Evolutionary conservation across 2,797 vertebrate genomes (phyloP).

Genomic region (Morelia viridis): DNA sequence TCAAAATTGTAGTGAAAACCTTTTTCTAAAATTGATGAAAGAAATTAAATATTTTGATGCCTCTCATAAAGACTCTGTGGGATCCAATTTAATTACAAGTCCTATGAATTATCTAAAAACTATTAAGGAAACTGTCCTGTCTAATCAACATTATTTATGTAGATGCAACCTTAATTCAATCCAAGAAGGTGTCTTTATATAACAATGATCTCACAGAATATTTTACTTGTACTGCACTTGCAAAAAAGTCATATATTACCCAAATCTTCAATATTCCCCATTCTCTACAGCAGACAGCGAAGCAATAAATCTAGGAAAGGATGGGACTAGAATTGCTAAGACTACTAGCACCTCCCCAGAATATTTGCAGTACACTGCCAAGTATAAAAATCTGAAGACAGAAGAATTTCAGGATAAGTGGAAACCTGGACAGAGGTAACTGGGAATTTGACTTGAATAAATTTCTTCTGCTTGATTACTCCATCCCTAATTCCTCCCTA

Average conservation of each 20-base stretch:
- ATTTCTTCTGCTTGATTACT: background rate
- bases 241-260: background rate
- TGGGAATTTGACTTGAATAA: background rate
- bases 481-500: background rate
- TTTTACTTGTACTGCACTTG: background rate
- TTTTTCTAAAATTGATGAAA: background rate
- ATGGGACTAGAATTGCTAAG: background rate
- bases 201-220: background rate
- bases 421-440: background rate
- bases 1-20: background rate
- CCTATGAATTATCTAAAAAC: conserved; percentile 16
- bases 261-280: background rate
- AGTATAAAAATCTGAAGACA: background rate
- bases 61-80: background rate
- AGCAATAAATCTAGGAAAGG: background rate
- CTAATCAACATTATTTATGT: background rate
- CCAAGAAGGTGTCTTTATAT: background rate
- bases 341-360: background rate
- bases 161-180: background rate
- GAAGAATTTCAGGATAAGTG: background rate
- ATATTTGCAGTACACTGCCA: background rate
- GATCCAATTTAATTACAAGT: conserved; percentile 8
- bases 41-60: conserved; percentile 6
- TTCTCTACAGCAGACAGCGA: background rate
- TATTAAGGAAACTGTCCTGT: conserved; percentile 6